These are phyloP conservation scores for Brachionus manjavacas DNA, from an alignment of 1,140 invertebrate species.

Conservation along the genomic window DNA sequence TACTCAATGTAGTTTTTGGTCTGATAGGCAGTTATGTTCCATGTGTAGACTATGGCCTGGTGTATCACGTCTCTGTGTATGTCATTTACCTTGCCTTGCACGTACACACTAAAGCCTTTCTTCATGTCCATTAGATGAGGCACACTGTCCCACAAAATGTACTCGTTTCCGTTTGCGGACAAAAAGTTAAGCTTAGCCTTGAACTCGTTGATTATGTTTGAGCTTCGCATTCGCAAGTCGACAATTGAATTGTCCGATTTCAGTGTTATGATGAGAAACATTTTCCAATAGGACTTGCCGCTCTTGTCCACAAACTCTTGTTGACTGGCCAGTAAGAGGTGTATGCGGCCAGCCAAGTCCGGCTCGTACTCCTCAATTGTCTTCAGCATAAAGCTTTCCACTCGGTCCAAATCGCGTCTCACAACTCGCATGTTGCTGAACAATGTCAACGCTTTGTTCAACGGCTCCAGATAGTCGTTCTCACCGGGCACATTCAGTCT, in stretches of 20 bases:
- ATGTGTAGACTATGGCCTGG: constrained; percentile 37
- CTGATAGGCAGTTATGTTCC: constrained; percentile 38
- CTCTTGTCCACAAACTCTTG: background rate
- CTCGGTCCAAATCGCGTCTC: background rate
- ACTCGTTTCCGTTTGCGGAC: background rate
- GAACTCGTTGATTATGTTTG: background rate
- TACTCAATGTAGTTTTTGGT: background rate
- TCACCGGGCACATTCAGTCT: background rate
- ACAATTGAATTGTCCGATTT: background rate
- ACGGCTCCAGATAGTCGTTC: background rate
- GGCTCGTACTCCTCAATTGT: background rate
- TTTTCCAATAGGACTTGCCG: constrained; percentile 3
- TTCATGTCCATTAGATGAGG: background rate
- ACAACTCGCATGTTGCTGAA: background rate
- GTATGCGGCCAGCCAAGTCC: background rate
- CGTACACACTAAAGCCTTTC: background rate
- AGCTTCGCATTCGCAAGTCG: background rate
- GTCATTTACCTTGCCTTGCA: constrained; percentile 3
- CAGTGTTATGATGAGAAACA: background rate
- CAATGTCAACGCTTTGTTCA: constrained; percentile 5
- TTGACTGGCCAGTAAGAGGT: constrained; percentile 18
- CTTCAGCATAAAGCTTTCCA: background rate
- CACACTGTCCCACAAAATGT: background rate
- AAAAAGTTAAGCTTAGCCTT: background rate
- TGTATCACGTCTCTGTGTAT: background rate